phyloP scores from a whole-genome alignment of 2,888 invertebrate species.

The Apantesis nais region DNA sequence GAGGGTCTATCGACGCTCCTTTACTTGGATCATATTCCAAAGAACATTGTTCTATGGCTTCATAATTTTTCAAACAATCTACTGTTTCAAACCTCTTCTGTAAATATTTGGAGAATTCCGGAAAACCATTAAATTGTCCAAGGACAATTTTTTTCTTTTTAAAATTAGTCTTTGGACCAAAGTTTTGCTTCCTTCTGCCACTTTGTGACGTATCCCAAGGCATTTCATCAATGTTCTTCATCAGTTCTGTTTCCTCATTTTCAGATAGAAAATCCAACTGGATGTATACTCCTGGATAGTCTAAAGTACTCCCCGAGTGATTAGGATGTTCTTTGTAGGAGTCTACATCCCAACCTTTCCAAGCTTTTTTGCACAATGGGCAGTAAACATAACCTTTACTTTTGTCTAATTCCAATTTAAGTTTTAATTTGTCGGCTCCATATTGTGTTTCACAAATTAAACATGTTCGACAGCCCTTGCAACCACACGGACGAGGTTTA shows the following conservation, averaged over 20 bases:
- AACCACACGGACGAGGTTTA: slow-evolving; percentile 92
- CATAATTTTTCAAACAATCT: slow-evolving; percentile 88
- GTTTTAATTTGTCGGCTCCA: slow-evolving; percentile 71
- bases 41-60: slow-evolving; percentile 97
- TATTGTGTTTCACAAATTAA: slow-evolving; percentile 91
- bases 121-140: slow-evolving; percentile 95
- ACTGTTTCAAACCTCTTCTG: slow-evolving; percentile 90
- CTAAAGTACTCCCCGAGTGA: slow-evolving; percentile 86
- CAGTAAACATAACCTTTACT: slow-evolving; percentile 90
- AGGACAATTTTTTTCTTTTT: slow-evolving; percentile 94
- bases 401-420: slow-evolving; percentile 75
- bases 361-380: slow-evolving; percentile 90
- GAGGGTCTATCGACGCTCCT: slow-evolving; percentile 98
- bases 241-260: slow-evolving; percentile 88
- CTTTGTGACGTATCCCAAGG: slow-evolving; percentile 98
- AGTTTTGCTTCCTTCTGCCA: slow-evolving; percentile 98
- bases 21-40: slow-evolving; percentile 95
- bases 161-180: slow-evolving; percentile 99
- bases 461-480: slow-evolving; percentile 96
- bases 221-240: slow-evolving; percentile 90
- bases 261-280: slow-evolving; percentile 90
- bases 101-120: slow-evolving; percentile 90
- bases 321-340: slow-evolving; percentile 88
- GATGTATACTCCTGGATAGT: slow-evolving; percentile 89
- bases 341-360: slow-evolving; percentile 89